Conservation (phyloP, 2,113 vertebrate genomes). For the Daphoenositta chrysoptera region DNA sequence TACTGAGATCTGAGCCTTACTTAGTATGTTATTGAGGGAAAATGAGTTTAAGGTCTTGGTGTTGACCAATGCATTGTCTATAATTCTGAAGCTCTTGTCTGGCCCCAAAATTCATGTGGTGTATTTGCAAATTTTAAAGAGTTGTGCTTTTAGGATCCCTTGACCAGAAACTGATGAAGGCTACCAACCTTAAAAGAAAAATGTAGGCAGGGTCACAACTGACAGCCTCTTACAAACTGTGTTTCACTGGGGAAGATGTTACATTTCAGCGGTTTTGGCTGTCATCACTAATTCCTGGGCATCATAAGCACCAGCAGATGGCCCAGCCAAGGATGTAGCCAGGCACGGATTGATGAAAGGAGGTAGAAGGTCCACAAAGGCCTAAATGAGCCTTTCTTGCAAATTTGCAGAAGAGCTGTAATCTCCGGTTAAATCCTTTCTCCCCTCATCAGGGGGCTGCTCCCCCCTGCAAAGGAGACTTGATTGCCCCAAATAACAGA, state of each 20-base stretch:
- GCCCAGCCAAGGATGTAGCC: background rate
- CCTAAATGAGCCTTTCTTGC: constrained; percentile 41
- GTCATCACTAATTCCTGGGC: background rate
- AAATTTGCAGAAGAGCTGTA: constrained; percentile 28
- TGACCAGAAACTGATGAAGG: background rate
- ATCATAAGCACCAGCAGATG: constrained; percentile 22
- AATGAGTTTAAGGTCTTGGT: background rate
- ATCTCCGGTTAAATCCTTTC: constrained; percentile 43
- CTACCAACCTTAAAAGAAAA: background rate
- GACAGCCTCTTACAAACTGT: background rate
- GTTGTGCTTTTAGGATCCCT: background rate
- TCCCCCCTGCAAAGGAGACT: background rate
- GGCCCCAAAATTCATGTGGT: background rate
- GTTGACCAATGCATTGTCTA: background rate
- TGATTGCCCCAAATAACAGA: constrained; percentile 46
- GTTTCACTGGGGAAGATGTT: background rate
- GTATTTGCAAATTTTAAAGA: background rate
- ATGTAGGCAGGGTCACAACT: background rate
- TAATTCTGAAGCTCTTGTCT: background rate
- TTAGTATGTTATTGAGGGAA: background rate
- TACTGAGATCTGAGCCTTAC: background rate
- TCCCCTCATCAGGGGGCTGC: background rate
- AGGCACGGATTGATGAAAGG: background rate
- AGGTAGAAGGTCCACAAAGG: background rate
- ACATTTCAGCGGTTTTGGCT: background rate